These are phyloP conservation scores for Rhabdomys dilectus DNA, from an alignment of 2,113 vertebrate species.

Conservation along the genomic window DNA sequence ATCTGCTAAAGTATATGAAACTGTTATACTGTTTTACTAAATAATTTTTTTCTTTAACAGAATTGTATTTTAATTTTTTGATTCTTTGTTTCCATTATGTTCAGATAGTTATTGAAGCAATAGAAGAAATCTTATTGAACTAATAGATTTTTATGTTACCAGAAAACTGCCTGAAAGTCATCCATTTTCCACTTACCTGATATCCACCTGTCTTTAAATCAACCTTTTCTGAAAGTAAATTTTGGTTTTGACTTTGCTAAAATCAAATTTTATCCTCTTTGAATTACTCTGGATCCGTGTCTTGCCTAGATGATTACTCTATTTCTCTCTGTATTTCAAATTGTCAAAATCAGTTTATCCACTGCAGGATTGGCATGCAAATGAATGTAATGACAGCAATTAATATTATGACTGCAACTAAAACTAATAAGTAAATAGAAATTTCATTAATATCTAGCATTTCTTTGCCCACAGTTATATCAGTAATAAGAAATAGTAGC, in stretches of 20 bases:
- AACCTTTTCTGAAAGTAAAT: conserved; percentile 46
- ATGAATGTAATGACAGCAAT: conserved; percentile 72
- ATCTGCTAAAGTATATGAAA: not conserved
- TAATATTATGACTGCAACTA: conserved; percentile 48
- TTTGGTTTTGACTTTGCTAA: conserved; percentile 67
- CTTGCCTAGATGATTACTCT: conserved; percentile 69
- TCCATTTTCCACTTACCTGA: not conserved
- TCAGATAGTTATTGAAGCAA: conserved; percentile 45
- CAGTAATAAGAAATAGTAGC: conserved; percentile 51
- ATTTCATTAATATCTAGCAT: conserved; percentile 45
- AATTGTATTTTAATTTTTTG: conserved; percentile 28
- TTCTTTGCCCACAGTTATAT: conserved; percentile 12
- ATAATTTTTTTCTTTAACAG: conserved; percentile 47
- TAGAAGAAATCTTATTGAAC: conserved; percentile 54
- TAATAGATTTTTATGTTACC: conserved; percentile 33
- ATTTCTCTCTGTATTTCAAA: conserved; percentile 68
- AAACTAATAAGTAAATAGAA: conserved; percentile 56
- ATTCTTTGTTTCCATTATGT: conserved; percentile 37
- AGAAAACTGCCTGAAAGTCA: conserved; percentile 55
- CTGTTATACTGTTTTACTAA: conserved; percentile 40
- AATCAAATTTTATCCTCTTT: conserved; percentile 68
- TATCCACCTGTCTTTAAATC: conserved; percentile 59
- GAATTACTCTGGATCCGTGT: conserved; percentile 52
- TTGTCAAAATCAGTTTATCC: conserved; percentile 70
- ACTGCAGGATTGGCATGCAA: conserved; percentile 68